Evolutionary conservation across 2,888 invertebrate species (phyloP).

Genomic region (Spisula subtruncata): DNA sequence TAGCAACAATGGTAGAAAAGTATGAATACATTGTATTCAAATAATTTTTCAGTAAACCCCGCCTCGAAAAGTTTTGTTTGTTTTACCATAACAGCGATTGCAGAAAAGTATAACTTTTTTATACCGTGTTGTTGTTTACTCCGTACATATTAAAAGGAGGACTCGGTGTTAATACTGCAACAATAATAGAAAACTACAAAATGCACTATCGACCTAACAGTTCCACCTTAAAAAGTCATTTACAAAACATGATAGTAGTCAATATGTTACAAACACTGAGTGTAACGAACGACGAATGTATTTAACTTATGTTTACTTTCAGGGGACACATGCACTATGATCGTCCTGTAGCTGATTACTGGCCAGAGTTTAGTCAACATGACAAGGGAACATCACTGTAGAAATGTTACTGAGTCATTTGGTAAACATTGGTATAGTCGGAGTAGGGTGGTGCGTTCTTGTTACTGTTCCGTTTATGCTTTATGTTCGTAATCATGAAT

Average conservation of each 20-base stretch:
- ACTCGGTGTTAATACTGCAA: no score
- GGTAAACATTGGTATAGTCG: slow-evolving; percentile 71
- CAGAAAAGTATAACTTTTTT: not conserved
- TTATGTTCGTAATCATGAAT: no score
- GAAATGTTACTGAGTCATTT: slow-evolving; percentile 85
- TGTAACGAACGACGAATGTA: not conserved
- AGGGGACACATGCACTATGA: slow-evolving; percentile 86
- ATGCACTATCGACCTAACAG: not conserved
- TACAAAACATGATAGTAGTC: not conserved
- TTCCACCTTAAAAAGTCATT: not conserved
- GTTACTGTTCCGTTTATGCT: no score
- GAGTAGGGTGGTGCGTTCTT: no score
- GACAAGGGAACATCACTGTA: slow-evolving; percentile 88
- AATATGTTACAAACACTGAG: not conserved
- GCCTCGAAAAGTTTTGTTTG: no score
- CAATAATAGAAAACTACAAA: no score
- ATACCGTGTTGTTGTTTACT: no score
- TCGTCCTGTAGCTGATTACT: slow-evolving; percentile 85
- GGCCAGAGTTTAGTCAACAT: slow-evolving; percentile 88
- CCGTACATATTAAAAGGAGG: no score
- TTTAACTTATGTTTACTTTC: not conserved
- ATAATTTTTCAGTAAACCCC: not conserved
- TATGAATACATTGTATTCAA: slow-evolving; percentile 64
- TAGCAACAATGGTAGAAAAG: slow-evolving; percentile 87
- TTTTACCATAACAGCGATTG: no score